Percentiles rank a stretch among this genome's conserved stretches.
Conservation (phyloP, 1,140 invertebrate genomes). For the Mercenaria mercenaria region DNA sequence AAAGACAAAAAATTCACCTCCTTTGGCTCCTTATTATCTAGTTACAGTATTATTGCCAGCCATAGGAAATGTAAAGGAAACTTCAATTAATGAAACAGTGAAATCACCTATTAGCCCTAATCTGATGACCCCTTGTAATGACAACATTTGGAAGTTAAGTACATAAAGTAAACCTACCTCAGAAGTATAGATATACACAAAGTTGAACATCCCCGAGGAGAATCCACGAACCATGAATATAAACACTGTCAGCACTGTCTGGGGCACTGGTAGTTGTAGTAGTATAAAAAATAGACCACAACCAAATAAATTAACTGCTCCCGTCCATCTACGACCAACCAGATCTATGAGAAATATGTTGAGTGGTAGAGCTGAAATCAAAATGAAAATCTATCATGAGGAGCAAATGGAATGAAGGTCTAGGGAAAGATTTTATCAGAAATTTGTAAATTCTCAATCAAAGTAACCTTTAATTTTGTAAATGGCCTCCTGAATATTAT, state of each 20-base stretch:
- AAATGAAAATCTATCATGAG: constrained; percentile 94
- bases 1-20: too few relatives aligned
- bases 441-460: neutral
- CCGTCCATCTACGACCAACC: constrained; percentile 95
- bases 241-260: constrained; percentile 83
- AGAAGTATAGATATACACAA: constrained; percentile 97
- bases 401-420: neutral
- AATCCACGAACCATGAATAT: constrained; percentile 91
- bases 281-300: constrained; percentile 94
- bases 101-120: too few relatives aligned
- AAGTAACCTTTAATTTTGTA: neutral
- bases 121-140: too few relatives aligned
- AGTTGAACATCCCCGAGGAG: constrained; percentile 97
- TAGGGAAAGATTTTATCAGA: too few relatives aligned
- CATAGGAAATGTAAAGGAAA: too few relatives aligned
- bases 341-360: constrained; percentile 94
- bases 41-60: too few relatives aligned
- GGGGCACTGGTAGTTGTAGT: constrained; percentile 91
- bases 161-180: constrained; percentile 90
- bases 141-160: too few relatives aligned
- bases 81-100: too few relatives aligned
- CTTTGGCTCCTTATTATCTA: too few relatives aligned
- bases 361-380: constrained; percentile 80
- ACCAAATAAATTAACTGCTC: constrained; percentile 95
- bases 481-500: too few relatives aligned